Evolutionary conservation across 1,140 invertebrate species (phyloP).

Genomic region (Vanessa tameamea): DNA sequence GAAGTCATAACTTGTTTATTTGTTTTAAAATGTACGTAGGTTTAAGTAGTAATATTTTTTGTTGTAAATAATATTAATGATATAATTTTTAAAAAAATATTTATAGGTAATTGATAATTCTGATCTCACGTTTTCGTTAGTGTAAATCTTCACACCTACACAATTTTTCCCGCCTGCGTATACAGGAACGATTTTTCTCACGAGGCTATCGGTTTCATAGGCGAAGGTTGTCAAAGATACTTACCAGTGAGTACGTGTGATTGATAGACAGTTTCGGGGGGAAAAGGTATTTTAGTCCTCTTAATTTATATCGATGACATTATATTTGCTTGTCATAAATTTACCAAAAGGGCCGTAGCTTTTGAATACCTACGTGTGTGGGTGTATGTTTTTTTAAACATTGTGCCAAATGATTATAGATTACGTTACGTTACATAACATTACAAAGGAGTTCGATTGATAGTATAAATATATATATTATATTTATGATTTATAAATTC

Average conservation of each 20-base stretch:
- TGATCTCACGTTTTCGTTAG: constrained; percentile 1
- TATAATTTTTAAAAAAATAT: no score
- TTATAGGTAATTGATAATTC: background rate
- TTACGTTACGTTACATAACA: no score
- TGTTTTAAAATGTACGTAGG: no score
- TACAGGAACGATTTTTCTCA: constrained; percentile 12
- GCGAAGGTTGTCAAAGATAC: background rate
- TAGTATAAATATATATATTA: no score
- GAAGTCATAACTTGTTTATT: no score
- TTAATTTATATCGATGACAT: background rate
- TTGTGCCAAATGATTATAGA: no score
- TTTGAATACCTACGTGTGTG: background rate
- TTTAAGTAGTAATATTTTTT: no score
- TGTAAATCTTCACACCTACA: constrained; percentile 16
- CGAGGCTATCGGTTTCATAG: constrained; percentile 6
- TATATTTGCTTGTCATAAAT: background rate
- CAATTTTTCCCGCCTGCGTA: constrained; percentile 19
- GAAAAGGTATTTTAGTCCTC: background rate
- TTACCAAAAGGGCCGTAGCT: background rate
- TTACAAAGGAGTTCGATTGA: no score
- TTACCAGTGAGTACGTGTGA: constrained; percentile 3
- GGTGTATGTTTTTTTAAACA: no score
- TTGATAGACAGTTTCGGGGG: constrained; percentile 16
- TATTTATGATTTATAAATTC: no score
- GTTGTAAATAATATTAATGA: no score